Conservation (phyloP, 2,797 vertebrate genomes). For the Borostomias antarcticus region DNA sequence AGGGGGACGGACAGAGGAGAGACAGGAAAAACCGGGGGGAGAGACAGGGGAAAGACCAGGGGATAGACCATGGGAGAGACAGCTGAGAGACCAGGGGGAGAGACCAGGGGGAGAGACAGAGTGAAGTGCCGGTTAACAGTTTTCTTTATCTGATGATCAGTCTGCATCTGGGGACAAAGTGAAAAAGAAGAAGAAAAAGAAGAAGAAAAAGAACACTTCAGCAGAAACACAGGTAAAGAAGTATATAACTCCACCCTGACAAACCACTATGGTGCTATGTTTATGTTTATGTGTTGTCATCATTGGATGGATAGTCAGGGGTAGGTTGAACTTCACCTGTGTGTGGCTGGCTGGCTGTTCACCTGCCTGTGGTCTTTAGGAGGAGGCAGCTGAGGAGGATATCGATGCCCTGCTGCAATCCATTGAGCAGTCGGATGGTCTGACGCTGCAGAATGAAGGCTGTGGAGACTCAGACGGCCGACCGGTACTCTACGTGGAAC, state of each 20-base stretch:
- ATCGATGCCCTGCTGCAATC: conserved; percentile 88
- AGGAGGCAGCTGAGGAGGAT: conserved; percentile 75
- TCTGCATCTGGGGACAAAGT: conserved; percentile 68
- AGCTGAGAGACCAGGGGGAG: too few relatives aligned
- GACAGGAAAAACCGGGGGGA: too few relatives aligned
- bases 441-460: conserved; percentile 71
- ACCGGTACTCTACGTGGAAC: conserved; percentile 88
- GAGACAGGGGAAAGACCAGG: too few relatives aligned
- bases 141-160: conserved; percentile 61
- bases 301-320: too few relatives aligned
- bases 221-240: conserved; percentile 75
- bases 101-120: too few relatives aligned
- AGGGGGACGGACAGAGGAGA: too few relatives aligned
- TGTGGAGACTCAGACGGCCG: conserved; percentile 69
- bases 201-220: conserved; percentile 79
- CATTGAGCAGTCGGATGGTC: conserved; percentile 77
- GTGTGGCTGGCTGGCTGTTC: neutral
- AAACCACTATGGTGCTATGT: neutral
- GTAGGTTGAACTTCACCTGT: too few relatives aligned
- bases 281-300: too few relatives aligned
- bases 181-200: conserved; percentile 95
- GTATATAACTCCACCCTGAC: neutral
- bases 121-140: neutral
- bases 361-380: conserved; percentile 52
- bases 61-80: too few relatives aligned